Evolutionary conservation across 2,888 invertebrate species (phyloP).

Genomic region (Trileptium ribeirensis): DNA sequence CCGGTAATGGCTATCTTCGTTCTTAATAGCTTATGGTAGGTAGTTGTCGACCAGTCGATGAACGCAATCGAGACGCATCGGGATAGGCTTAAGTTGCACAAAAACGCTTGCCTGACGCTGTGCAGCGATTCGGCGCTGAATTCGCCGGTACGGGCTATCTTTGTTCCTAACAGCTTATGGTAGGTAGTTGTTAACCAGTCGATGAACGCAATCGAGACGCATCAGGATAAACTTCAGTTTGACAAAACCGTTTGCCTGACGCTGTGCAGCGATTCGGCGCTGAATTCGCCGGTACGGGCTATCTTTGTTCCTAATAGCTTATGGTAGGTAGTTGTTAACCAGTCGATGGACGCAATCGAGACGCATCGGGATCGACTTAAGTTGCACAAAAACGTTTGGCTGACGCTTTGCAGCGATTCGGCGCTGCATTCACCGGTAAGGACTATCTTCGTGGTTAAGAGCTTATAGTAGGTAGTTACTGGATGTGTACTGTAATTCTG

Average conservation of each 20-base stretch:
- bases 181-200: conserved; percentile 64
- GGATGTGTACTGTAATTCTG: too few relatives aligned
- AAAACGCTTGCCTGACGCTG: conserved; percentile 65
- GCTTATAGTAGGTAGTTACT: too few relatives aligned
- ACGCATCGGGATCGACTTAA: conserved; percentile 61
- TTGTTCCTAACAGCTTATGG: too few relatives aligned
- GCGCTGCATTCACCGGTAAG: conserved; percentile 64
- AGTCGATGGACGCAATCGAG: conserved; percentile 65
- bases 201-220: conserved; percentile 64
- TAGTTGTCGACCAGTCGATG: conserved; percentile 63
- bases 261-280: conserved; percentile 67
- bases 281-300: conserved; percentile 64
- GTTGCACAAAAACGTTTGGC: conserved; percentile 66
- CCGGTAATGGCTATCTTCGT: conserved; percentile 62
- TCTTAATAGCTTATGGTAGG: too few relatives aligned
- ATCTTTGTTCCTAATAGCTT: too few relatives aligned
- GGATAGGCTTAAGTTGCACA: conserved; percentile 62
- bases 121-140: conserved; percentile 71
- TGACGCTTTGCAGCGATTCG: conserved; percentile 68
- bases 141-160: conserved; percentile 61
- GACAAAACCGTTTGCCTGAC: conserved; percentile 68
- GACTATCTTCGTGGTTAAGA: too few relatives aligned
- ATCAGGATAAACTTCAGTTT: conserved; percentile 61
- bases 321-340: too few relatives aligned
- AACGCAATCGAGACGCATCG: conserved; percentile 65